Evolutionary conservation across 2,888 invertebrate genomes (phyloP).

Genomic region (Apamea anceps): DNA sequence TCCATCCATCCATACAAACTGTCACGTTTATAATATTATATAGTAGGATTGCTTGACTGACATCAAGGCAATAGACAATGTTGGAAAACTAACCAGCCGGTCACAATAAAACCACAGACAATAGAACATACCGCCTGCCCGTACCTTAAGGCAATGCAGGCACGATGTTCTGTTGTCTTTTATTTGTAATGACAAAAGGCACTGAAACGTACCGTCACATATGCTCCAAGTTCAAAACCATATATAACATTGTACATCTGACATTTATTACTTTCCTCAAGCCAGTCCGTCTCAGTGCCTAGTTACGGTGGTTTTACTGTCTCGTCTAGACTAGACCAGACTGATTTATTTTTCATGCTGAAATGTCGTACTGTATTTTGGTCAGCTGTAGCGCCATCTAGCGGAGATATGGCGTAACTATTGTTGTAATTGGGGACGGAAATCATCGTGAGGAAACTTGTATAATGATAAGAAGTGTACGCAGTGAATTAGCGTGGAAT

Average conservation of each 20-base stretch:
- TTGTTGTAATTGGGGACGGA: not conserved
- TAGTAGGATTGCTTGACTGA: not conserved
- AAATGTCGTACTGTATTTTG: not conserved
- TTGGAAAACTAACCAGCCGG: too few relatives aligned
- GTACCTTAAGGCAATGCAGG: too few relatives aligned
- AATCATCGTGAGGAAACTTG: not conserved
- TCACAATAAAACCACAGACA: not conserved
- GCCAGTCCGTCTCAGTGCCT: conserved; percentile 20
- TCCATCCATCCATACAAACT: too few relatives aligned
- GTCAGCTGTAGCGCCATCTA: conserved; percentile 8
- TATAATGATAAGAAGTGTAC: not conserved
- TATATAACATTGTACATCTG: conserved; percentile 24
- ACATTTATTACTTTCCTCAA: conserved; percentile 36
- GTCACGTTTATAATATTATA: too few relatives aligned
- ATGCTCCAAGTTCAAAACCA: conserved; percentile 1
- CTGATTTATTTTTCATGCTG: conserved; percentile 50
- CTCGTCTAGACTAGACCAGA: conserved; percentile 34
- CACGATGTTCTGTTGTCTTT: not conserved
- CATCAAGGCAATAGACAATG: too few relatives aligned
- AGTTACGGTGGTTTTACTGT: conserved; percentile 28
- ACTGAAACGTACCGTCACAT: conserved; percentile 9
- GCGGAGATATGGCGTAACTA: not conserved
- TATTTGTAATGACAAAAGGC: not conserved
- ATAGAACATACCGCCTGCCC: not conserved
- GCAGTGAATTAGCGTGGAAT: not conserved